phyloP scores from a whole-genome alignment of 2,797 vertebrate species.

The Chromis chromis region DNA sequence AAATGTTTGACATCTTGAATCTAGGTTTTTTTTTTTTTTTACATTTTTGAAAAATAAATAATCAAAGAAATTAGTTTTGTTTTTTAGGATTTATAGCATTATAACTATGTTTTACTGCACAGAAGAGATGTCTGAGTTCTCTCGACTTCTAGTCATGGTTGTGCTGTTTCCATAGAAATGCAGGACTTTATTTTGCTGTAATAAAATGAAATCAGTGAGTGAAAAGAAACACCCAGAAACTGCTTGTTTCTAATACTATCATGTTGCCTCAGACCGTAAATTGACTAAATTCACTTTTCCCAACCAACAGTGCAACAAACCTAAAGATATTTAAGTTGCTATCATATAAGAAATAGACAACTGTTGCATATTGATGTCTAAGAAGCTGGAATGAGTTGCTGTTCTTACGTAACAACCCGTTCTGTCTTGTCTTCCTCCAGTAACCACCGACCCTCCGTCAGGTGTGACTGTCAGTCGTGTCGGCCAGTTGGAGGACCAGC shows the following conservation, averaged over 20 bases:
- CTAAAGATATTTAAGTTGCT: neutral
- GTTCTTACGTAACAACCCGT: neutral
- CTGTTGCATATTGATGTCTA: neutral
- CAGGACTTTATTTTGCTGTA: no score
- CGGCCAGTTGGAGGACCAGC: conserved; percentile 94
- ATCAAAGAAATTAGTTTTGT: no score
- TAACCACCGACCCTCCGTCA: conserved; percentile 93
- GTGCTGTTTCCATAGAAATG: no score
- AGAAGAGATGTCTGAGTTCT: no score
- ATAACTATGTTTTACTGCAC: no score
- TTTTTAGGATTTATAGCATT: no score
- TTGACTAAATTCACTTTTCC: neutral
- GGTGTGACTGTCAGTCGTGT: conserved; percentile 92
- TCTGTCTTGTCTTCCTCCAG: conserved; percentile 71
- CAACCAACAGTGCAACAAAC: neutral
- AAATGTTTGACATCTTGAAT: no score
- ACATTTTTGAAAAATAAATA: no score
- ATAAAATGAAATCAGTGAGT: no score
- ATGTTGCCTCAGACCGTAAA: neutral
- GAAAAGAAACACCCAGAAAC: no score
- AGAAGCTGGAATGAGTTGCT: neutral
- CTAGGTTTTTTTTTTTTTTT: no score
- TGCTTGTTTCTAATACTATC: neutral
- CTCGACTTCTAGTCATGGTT: no score
- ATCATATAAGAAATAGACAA: neutral